Percentiles rank a stretch among this genome's conserved stretches.
Evolutionary conservation across 2,888 invertebrate species (phyloP).

Genomic region (Heliconius charithonia): DNA sequence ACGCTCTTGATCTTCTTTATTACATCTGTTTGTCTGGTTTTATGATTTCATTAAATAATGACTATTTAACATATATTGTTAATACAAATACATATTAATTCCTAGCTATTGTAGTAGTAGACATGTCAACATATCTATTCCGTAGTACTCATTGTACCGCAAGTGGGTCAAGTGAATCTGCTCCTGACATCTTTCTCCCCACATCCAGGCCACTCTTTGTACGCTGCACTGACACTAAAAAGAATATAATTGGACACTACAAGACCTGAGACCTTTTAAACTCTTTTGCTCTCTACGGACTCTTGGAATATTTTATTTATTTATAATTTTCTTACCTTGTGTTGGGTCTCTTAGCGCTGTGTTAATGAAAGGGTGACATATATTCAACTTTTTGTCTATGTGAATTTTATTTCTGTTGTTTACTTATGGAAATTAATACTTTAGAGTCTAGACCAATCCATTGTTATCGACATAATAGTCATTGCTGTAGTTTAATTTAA

Average conservation of each 20-base stretch:
- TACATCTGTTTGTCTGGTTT: neutral
- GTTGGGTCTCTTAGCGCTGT: neutral
- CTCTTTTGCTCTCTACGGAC: slow-evolving; percentile 22
- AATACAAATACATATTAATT: slow-evolving; percentile 3
- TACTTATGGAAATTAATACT: neutral
- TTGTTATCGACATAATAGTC: neutral
- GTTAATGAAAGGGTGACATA: slow-evolving; percentile 15
- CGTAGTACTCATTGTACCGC: slow-evolving; percentile 56
- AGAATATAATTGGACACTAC: slow-evolving; percentile 33
- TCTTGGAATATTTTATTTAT: slow-evolving; percentile 7
- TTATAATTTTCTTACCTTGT: slow-evolving; percentile 18
- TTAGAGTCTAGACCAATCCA: neutral
- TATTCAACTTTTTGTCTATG: slow-evolving; percentile 1
- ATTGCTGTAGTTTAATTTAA: neutral
- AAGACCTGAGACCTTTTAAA: slow-evolving; percentile 2
- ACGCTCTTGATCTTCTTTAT: too few species aligned
- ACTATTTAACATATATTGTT: neutral
- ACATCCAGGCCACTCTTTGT: slow-evolving; percentile 26
- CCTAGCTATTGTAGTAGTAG: neutral
- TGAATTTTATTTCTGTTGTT: too few species aligned
- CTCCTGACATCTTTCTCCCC: slow-evolving; percentile 42
- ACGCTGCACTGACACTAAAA: slow-evolving; percentile 27
- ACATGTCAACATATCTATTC: slow-evolving; percentile 30
- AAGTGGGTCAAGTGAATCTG: slow-evolving; percentile 50
- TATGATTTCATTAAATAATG: neutral